Evolutionary conservation across 2,888 invertebrate genomes (phyloP).

Genomic region (Tachystola acroxantha): DNA sequence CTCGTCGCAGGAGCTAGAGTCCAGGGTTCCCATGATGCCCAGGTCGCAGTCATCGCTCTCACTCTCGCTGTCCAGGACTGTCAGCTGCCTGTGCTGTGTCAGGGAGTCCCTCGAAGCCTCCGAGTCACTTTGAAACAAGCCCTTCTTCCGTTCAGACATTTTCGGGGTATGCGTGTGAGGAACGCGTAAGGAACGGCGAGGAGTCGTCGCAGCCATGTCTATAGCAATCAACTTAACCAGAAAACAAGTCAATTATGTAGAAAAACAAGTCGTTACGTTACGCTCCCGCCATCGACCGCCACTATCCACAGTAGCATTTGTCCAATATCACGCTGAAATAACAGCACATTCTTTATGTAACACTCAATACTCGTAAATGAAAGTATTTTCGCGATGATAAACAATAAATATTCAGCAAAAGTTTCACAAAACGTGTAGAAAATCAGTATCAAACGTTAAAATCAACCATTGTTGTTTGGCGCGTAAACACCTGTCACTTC

Average conservation of each 20-base stretch:
- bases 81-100: constrained; percentile 57
- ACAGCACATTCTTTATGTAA: constrained; percentile 11
- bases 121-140: constrained; percentile 71
- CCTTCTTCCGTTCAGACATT: constrained; percentile 80
- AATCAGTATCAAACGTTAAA: constrained; percentile 40
- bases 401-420: constrained; percentile 16
- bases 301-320: constrained; percentile 1
- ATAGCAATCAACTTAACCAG: constrained; percentile 21
- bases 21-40: constrained; percentile 77
- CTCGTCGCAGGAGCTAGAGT: constrained; percentile 69
- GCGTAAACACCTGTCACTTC: constrained; percentile 72
- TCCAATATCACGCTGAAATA: constrained; percentile 1
- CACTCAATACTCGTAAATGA: constrained; percentile 5
- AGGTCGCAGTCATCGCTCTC: constrained; percentile 75
- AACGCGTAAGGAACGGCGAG: constrained; percentile 54
- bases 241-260: constrained; percentile 11
- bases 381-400: constrained; percentile 15
- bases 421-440: constrained; percentile 28
- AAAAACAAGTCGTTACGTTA: constrained; percentile 19
- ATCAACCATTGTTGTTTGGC: constrained; percentile 71
- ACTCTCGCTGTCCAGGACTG: constrained; percentile 67
- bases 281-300: constrained; percentile 12
- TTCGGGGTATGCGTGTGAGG: constrained; percentile 74
- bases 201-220: constrained; percentile 59
- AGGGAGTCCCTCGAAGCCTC: constrained; percentile 49